Evolutionary conservation across 2,797 vertebrate genomes (phyloP), one percentile per base, ranked within the genome.

Genomic region (Myotis findleyi): DNA sequence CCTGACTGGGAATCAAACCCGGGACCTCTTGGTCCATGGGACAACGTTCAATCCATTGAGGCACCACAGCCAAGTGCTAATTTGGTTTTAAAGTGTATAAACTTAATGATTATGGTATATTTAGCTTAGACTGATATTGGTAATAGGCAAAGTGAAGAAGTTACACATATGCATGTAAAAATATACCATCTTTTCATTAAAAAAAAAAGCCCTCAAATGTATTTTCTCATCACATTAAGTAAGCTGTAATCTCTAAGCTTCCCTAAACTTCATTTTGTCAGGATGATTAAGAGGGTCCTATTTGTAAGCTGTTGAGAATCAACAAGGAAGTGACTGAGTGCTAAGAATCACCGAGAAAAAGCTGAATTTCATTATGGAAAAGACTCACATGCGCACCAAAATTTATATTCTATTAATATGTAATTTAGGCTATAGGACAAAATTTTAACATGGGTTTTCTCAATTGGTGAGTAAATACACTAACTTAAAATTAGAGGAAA

Each of bases 381-480:
- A 27, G 20, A 86, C 21, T 89, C 8, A 89, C 33, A 25, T 64
- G n/a, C 51, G 44, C 47, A 91, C 21, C 57, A 84, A 88, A 5
- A 20, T 72, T 80, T 75, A 93, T 53, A 92, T 79, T 87, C 53
- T 71, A 8, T 80, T 85, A 79, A 18, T 81, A 87, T 91, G 64
- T 57, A 86, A 89, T 90, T 66, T 68, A 91, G 68, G 86, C 9
- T 41, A 17, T 16, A 88, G 23, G 21, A 84, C 2, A 80, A 57
- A 87, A 96, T 91, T 86, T 95, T 82, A 75, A 51, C 8, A 77
- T 5, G 82, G 10, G 7, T 91, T 90, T 95, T 66, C 69, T 89
- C 30, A 77, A 3, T 5, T 89, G 59, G 18, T 76, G n/a, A 62
- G 14, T 59, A 71, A 17, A 64, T 81, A 53, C 9, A 83, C 30